Evolutionary conservation across 2,888 invertebrate genomes (phyloP), one percentile per base, ranked within the genome.

Genomic region (Conomelus anceps): DNA sequence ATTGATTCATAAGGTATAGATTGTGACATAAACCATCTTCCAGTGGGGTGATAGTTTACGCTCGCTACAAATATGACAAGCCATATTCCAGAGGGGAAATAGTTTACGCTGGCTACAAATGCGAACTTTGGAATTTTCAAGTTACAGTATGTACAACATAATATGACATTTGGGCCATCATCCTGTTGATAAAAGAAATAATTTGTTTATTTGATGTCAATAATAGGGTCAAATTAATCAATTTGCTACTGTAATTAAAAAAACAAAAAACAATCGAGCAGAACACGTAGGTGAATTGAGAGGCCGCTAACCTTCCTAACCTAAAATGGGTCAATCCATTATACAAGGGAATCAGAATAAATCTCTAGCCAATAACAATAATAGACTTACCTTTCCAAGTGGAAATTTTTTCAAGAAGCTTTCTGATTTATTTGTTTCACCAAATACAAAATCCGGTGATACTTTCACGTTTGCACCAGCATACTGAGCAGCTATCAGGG

Each of bases 401-500:
- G 99, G 99, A 94, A 99, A 99, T 94, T 99, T 99, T 94, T 97
- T 96, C 91, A 98, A 94, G 94, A 99, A 99, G 88, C 94, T 96
- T 91, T 96, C 96, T 89, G 96, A 95, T 93, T 97, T 98, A 94
- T 99, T 99, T 91, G 98, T 98, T 94, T 98, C 97, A 90, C 99
- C 99, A 93, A 98, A 98, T 91, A 97, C 96, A 93, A 99, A 99
- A 93, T 96, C 96, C 90, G 96, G 95, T 92, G 96, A 96, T 92
- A 98, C 94, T 95, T 97, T 96, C 93, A 98, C 95, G 93, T 97
- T 96, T 92, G 96, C 96, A 92, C 98, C 98, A 92, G 99, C 98
- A 95, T 97, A 99, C 94, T 98, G 96, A 93, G 99, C 99, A 93
- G 99, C 99, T 94, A 99, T 98, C 93, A 99, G 96, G 93, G 97